phyloP scores from a whole-genome alignment of 2,888 invertebrate genomes.

The Rhogogaster chlorosoma region DNA sequence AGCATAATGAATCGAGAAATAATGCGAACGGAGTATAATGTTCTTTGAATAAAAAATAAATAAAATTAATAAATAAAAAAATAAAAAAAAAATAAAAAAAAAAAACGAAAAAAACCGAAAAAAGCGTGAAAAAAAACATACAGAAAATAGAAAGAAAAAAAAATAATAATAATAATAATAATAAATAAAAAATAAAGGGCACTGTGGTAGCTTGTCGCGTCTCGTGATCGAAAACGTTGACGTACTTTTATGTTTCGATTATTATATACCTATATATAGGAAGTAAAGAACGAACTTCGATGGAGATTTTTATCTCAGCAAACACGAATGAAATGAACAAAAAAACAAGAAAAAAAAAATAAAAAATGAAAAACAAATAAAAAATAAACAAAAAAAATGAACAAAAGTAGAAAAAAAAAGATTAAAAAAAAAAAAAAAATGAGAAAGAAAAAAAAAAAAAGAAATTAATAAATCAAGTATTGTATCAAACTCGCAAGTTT shows the following conservation, averaged over 20 bases:
- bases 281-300: neutral
- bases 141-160: neutral
- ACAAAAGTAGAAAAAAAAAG: slow-evolving; percentile 52
- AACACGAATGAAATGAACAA: slow-evolving; percentile 15
- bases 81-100: neutral
- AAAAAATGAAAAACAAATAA: slow-evolving; percentile 48
- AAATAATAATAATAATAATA: neutral
- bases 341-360: slow-evolving; percentile 53
- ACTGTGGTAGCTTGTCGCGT: slow-evolving; percentile 38
- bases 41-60: neutral
- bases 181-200: neutral
- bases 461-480: slow-evolving; percentile 28
- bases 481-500: slow-evolving; percentile 41
- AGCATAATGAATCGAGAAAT: slow-evolving; percentile 1
- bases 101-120: neutral
- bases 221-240: slow-evolving; percentile 3
- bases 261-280: neutral
- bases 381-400: slow-evolving; percentile 52
- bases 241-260: slow-evolving; percentile 25
- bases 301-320: slow-evolving; percentile 15
- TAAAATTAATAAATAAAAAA: neutral
- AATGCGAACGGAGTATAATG: neutral
- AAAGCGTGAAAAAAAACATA: neutral
- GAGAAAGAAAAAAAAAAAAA: slow-evolving; percentile 43
- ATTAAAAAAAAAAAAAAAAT: slow-evolving; percentile 50